Evolutionary conservation across 2,888 invertebrate species (phyloP).

Genomic region (Protonemura montana): DNA sequence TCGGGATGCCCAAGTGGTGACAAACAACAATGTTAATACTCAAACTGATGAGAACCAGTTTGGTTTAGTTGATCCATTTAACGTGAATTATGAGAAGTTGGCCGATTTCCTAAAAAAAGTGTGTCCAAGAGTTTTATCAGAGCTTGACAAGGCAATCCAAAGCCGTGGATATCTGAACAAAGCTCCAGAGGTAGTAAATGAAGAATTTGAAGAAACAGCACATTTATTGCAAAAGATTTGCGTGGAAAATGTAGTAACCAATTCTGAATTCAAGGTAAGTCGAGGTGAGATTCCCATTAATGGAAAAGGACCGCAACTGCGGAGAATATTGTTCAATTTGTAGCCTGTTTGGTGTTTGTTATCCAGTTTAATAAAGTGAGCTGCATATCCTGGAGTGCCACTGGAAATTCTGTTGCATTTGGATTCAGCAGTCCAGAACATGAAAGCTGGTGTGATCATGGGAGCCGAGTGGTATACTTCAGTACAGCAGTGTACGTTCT

Average conservation of each 20-base stretch:
- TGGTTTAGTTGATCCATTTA: not conserved
- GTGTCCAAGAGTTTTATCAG: slow-evolving; percentile 47
- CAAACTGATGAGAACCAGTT: slow-evolving; percentile 43
- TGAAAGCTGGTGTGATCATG: slow-evolving; percentile 52
- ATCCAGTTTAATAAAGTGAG: slow-evolving; percentile 47
- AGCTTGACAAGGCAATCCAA: slow-evolving; percentile 46
- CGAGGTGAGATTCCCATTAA: too few relatives aligned
- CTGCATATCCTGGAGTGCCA: slow-evolving; percentile 53
- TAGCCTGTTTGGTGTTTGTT: not conserved
- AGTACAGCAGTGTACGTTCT: slow-evolving; percentile 52
- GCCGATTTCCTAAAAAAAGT: slow-evolving; percentile 45
- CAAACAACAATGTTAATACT: slow-evolving; percentile 2
- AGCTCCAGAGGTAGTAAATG: slow-evolving; percentile 39
- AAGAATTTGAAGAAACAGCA: slow-evolving; percentile 37
- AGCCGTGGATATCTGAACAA: slow-evolving; percentile 44
- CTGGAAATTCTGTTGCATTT: slow-evolving; percentile 52
- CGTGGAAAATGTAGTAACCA: slow-evolving; percentile 13
- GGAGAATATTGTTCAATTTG: too few relatives aligned
- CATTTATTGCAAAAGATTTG: slow-evolving; percentile 41
- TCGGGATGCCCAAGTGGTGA: slow-evolving; percentile 28
- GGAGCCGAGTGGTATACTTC: slow-evolving; percentile 51
- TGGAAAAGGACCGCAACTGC: too few relatives aligned
- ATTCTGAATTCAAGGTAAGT: not conserved
- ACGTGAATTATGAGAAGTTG: slow-evolving; percentile 47
- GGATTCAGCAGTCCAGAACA: slow-evolving; percentile 51